Conservation (phyloP, 53 echinoderm and acorn worm species). For the Glandiceps talaboti region DNA sequence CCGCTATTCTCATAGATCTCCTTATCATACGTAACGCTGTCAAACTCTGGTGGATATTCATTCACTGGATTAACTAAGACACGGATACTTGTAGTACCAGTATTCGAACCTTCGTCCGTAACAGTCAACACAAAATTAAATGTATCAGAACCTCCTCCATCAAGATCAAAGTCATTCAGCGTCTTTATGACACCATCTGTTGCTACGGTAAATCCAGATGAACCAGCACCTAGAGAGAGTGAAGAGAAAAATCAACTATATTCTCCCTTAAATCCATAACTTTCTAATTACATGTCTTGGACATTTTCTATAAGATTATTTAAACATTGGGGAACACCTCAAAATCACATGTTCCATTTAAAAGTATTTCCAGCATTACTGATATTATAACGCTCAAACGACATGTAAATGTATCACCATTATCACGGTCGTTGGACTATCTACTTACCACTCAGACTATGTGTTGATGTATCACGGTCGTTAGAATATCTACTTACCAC, state of each 20-base stretch:
- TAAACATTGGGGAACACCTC: no score
- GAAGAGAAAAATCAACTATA: not conserved
- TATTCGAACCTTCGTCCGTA: not conserved
- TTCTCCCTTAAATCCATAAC: no score
- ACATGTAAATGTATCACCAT: no score
- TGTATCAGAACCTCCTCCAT: not conserved
- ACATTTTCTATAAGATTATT: no score
- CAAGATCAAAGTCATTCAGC: not conserved
- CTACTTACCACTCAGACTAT: no score
- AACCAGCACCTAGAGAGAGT: not conserved
- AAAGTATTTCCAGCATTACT: no score
- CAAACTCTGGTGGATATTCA: not conserved
- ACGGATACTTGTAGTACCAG: not conserved
- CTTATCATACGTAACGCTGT: not conserved
- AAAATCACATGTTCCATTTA: no score
- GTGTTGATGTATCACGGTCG: no score
- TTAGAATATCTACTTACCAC: no score
- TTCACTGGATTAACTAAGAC: not conserved
- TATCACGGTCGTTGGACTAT: no score
- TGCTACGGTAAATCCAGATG: not conserved
- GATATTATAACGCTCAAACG: no score
- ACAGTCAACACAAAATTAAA: not conserved
- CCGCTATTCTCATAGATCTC: not conserved
- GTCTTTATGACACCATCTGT: not conserved
- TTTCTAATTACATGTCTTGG: no score